Conservation (phyloP, 2,797 vertebrate genomes). For the Alfaro cultratus region DNA sequence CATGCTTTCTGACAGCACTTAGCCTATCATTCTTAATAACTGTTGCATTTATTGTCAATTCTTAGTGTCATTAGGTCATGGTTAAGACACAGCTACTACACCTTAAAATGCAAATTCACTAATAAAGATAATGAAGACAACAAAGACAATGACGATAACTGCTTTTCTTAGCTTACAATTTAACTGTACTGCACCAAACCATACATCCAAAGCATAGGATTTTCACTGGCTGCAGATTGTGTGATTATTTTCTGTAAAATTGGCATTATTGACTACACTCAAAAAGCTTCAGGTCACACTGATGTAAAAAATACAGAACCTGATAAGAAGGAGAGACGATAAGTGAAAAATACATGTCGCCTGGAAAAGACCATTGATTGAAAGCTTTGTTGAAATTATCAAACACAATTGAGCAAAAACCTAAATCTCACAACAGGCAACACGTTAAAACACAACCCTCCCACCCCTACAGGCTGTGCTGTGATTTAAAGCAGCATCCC, state of each 20-base stretch:
- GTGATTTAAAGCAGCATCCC: constrained; percentile 61
- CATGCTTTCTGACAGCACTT: not conserved
- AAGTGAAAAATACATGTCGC: not conserved
- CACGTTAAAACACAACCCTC: constrained; percentile 14
- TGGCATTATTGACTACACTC: not conserved
- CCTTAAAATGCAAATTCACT: not conserved
- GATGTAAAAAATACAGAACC: not conserved
- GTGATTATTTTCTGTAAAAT: not conserved
- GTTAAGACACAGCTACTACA: not conserved
- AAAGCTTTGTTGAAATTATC: not conserved
- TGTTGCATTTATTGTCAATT: not conserved
- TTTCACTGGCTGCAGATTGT: not conserved
- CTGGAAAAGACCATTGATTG: constrained; percentile 7
- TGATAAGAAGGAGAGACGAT: constrained; percentile 1
- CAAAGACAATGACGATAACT: not conserved
- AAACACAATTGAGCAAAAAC: constrained; percentile 14
- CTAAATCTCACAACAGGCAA: constrained; percentile 14
- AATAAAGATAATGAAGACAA: not conserved
- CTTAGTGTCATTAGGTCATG: not conserved
- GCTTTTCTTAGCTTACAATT: not conserved
- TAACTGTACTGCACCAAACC: not conserved
- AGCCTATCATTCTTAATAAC: not conserved
- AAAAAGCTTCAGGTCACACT: not conserved
- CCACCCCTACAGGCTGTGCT: constrained; percentile 24
- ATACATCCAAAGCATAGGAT: not conserved